A percentile compares a stretch with the other conserved stretches of the same genome.
phyloP scores from a whole-genome alignment of 2,797 vertebrate genomes.

The Dermochelys coriacea region DNA sequence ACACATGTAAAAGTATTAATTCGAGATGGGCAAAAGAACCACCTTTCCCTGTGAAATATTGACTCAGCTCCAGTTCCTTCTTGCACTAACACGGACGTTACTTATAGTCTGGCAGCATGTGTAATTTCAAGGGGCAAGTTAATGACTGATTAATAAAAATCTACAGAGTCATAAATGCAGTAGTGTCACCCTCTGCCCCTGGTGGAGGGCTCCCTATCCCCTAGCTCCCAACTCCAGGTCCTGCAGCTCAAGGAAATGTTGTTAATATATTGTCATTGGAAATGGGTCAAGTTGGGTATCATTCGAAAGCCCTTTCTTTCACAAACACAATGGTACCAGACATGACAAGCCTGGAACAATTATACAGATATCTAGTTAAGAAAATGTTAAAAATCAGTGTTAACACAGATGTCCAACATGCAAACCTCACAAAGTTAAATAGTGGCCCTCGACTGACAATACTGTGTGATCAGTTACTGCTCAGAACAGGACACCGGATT shows the following conservation, averaged over 20 bases:
- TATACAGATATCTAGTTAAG: not conserved
- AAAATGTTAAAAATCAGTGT: not conserved
- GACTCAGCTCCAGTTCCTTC: conserved; percentile 3
- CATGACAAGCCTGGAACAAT: not conserved
- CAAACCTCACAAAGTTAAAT: not conserved
- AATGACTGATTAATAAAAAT: not conserved
- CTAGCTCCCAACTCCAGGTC: too few species aligned
- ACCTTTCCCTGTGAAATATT: not conserved
- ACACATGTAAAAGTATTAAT: not conserved
- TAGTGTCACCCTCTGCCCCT: not conserved
- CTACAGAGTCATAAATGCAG: not conserved
- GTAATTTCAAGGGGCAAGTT: not conserved
- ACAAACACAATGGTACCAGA: not conserved
- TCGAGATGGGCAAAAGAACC: conserved; percentile 3
- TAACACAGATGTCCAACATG: not conserved
- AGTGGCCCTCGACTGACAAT: not conserved
- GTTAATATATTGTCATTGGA: not conserved
- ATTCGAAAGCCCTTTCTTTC: not conserved
- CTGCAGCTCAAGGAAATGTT: not conserved
- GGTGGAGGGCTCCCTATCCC: not conserved
- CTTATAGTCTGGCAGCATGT: not conserved
- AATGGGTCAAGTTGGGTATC: not conserved
- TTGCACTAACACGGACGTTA: not conserved
- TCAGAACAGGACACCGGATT: not conserved
- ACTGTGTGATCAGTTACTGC: not conserved